Evolutionary conservation across 2,113 vertebrate species (phyloP).

Genomic region (Macheiramphus alcinus): DNA sequence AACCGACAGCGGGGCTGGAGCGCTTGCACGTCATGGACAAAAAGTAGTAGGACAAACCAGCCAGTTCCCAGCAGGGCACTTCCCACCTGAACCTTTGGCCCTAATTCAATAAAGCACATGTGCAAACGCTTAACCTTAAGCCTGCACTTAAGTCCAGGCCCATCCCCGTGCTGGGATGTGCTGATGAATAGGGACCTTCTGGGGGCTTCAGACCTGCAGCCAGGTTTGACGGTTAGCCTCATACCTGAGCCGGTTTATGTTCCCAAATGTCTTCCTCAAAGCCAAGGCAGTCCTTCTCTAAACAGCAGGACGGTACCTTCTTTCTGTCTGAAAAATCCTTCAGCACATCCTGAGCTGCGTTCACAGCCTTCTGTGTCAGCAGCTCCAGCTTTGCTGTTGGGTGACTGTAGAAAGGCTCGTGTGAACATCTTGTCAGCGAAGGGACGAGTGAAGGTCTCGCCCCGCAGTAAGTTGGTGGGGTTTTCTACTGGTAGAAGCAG

Average conservation of each 20-base stretch:
- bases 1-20: too few relatives aligned
- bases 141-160: background rate
- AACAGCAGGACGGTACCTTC: background rate
- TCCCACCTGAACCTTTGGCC: background rate
- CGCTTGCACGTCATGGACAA: background rate
- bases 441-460: background rate
- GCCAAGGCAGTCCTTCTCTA: background rate
- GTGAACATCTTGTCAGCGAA: background rate
- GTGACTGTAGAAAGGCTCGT: fast-evolving
- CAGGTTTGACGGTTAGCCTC: background rate
- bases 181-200: background rate
- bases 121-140: background rate
- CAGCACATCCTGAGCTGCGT: fast-evolving
- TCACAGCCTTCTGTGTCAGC: background rate
- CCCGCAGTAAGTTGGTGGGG: background rate
- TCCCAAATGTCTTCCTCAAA: background rate
- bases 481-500: background rate
- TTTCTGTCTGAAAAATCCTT: background rate
- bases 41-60: background rate
- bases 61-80: background rate
- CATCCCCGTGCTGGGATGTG: background rate
- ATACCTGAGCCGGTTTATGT: background rate
- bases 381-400: background rate
- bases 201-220: background rate
- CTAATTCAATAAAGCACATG: background rate